A percentile compares a stretch with the other conserved stretches of the same genome.
Conservation (phyloP, 2,113 vertebrate species). For the Nipponia nippon region DNA sequence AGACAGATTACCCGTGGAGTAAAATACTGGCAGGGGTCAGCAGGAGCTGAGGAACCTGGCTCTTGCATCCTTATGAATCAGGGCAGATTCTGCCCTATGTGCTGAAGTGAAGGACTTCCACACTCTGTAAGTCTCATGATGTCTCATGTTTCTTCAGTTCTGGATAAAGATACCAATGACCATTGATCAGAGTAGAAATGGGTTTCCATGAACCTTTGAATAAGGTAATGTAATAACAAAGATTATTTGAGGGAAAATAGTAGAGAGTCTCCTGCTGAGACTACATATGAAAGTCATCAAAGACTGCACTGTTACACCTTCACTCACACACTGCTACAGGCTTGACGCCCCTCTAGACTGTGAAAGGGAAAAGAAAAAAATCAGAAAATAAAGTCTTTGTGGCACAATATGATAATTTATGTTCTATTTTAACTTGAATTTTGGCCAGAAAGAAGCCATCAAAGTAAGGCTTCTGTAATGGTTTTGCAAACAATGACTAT, state of each 20-base stretch:
- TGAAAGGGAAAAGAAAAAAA: not conserved
- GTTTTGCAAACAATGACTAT: not conserved
- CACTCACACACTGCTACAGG: not conserved
- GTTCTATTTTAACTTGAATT: not conserved
- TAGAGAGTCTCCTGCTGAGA: not conserved
- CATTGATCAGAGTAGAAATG: not conserved
- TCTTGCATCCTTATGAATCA: not conserved
- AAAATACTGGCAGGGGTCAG: not conserved
- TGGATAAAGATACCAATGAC: not conserved
- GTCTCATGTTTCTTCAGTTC: not conserved
- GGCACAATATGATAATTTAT: not conserved
- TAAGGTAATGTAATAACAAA: not conserved
- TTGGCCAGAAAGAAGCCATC: not conserved
- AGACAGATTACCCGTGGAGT: not conserved
- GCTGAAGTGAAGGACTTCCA: not conserved
- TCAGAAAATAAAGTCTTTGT: not conserved
- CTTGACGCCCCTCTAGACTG: not conserved
- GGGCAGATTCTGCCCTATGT: not conserved
- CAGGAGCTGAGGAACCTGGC: not conserved
- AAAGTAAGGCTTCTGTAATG: not conserved
- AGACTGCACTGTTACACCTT: not conserved
- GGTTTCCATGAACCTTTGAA: not conserved
- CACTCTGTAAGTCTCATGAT: accelerated
- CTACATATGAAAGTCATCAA: not conserved
- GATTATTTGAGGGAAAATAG: not conserved